Conservation (phyloP, 1,140 invertebrate species). For the Trinorchestia longiramus region DNA sequence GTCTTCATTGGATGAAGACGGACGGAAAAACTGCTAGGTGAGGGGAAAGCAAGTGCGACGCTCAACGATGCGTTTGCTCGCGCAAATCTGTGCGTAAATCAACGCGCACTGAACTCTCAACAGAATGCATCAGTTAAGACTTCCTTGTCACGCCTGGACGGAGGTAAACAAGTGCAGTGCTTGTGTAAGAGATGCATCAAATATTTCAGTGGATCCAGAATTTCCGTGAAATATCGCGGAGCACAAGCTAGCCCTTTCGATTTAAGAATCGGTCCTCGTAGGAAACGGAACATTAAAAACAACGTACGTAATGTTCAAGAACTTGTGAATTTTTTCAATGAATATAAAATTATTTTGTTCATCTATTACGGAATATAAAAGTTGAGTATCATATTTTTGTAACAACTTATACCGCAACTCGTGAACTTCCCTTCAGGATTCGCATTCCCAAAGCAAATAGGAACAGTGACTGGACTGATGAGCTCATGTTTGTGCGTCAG, state of each 20-base stretch:
- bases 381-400: not conserved
- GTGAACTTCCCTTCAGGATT: not conserved
- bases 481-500: too few relatives aligned
- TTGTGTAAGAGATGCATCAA: not conserved
- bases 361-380: not conserved
- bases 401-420: too few relatives aligned
- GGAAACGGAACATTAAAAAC: not conserved
- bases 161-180: not conserved
- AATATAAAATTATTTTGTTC: not conserved
- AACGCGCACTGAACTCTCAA: not conserved
- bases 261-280: not conserved
- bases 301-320: not conserved
- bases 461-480: not conserved
- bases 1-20: not conserved
- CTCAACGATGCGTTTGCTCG: not conserved
- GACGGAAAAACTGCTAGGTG: conserved; percentile 4
- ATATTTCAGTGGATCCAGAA: not conserved
- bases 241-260: not conserved
- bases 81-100: not conserved
- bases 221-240: not conserved
- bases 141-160: not conserved
- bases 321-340: not conserved
- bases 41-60: not conserved
- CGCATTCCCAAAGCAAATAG: not conserved
- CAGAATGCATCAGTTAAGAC: not conserved